Conservation (phyloP, 2,113 vertebrate species). For the Lasiurus cinereus region DNA sequence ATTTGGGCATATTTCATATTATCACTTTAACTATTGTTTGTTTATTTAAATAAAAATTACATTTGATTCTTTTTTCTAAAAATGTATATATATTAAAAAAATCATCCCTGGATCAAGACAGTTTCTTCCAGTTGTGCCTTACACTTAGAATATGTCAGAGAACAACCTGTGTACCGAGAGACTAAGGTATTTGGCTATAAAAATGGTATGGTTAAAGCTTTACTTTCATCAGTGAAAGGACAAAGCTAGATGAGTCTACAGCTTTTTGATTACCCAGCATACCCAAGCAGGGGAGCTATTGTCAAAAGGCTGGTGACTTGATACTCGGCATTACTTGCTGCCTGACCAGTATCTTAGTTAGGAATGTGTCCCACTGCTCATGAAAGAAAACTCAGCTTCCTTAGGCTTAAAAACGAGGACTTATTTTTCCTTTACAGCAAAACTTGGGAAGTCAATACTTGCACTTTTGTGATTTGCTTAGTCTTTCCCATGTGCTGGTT, state of each 20-base stretch:
- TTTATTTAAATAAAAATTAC: constrained; percentile 21
- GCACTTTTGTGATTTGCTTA: neutral
- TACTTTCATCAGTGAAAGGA: neutral
- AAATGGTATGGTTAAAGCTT: neutral
- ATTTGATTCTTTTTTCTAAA: neutral
- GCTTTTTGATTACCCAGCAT: neutral
- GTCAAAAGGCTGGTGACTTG: neutral
- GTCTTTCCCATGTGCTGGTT: neutral
- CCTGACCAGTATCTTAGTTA: neutral
- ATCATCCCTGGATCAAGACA: neutral
- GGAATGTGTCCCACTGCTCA: neutral
- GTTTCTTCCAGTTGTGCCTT: neutral
- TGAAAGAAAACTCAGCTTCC: neutral
- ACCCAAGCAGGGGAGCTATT: neutral
- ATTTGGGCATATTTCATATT: neutral
- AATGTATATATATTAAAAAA: neutral
- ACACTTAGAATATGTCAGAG: neutral
- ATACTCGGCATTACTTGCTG: neutral
- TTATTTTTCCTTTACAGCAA: neutral
- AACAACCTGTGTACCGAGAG: neutral
- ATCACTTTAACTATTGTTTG: neutral
- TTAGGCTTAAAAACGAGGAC: neutral
- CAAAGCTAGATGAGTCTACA: neutral
- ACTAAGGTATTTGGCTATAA: neutral
- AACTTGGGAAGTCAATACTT: neutral